These are phyloP conservation scores for Lathamus discolor DNA, from an alignment of 2,113 vertebrate species.

Conservation along the genomic window DNA sequence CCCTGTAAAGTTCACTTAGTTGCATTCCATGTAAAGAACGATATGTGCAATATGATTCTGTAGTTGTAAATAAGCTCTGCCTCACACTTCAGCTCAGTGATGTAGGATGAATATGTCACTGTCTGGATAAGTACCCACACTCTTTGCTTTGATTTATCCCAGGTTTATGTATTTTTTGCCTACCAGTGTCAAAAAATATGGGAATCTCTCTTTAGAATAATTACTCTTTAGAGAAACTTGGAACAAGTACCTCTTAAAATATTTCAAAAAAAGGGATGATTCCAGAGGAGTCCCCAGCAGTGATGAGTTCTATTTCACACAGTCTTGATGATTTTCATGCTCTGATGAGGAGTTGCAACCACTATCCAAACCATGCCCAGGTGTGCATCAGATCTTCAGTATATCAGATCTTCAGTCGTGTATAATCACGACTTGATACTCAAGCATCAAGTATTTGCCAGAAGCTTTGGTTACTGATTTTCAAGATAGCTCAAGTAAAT, in stretches of 20 bases:
- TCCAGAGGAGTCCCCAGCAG: neutral
- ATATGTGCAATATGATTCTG: neutral
- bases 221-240: neutral
- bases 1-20: neutral
- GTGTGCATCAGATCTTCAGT: neutral
- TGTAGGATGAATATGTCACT: neutral
- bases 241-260: neutral
- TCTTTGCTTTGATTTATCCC: neutral
- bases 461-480: neutral
- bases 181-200: neutral
- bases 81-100: neutral
- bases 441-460: neutral
- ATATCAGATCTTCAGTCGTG: neutral
- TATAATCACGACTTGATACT: accelerated
- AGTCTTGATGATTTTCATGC: neutral
- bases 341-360: neutral
- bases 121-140: neutral
- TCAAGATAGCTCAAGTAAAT: neutral
- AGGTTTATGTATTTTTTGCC: neutral
- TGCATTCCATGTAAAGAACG: neutral
- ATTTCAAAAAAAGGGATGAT: neutral
- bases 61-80: neutral
- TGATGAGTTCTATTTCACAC: neutral
- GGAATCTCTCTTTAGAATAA: neutral
- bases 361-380: neutral